A percentile compares a stretch with the other conserved stretches of the same genome.
Conservation (phyloP, 2,888 invertebrate genomes). For the Prosopocoilus inquinatus region DNA sequence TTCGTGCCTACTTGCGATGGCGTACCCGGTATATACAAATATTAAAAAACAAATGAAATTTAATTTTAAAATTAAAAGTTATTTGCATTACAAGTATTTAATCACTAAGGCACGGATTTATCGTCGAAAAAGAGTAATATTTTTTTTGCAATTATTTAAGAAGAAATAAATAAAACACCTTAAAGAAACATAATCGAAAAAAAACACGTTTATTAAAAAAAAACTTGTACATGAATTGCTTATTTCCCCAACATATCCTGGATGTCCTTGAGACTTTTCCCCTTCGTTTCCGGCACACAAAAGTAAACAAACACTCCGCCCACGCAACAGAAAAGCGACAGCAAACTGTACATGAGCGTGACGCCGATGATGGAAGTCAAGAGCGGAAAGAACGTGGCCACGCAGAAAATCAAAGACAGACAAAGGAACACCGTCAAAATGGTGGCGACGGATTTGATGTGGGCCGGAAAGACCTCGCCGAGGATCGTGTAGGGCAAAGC, state of each 20-base stretch:
- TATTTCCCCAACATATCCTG: conserved; percentile 16
- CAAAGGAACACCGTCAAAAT: conserved; percentile 73
- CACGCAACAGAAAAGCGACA: conserved; percentile 58
- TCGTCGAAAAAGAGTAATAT: no score
- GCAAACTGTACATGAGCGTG: conserved; percentile 69
- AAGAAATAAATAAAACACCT: no score
- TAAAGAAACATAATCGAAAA: no score
- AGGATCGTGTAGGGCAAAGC: conserved; percentile 77
- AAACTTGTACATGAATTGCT: no score
- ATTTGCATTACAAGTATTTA: no score
- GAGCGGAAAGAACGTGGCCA: conserved; percentile 66
- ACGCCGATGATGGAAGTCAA: conserved; percentile 59
- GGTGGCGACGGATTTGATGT: conserved; percentile 72
- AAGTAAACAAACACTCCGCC: conserved; percentile 65
- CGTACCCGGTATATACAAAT: no score
- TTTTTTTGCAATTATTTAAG: no score
- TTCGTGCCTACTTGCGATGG: no score
- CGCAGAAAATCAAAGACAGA: conserved; percentile 70
- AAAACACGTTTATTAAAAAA: no score
- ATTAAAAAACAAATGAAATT: no score
- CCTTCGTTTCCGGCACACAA: conserved; percentile 24
- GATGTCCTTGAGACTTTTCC: conserved; percentile 22
- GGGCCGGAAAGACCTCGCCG: conserved; percentile 75
- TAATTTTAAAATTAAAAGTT: no score
- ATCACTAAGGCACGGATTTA: no score